Evolutionary conservation across 35 echinoderm and acorn worm species (phyloP), one percentile per base, ranked within the genome.

Genomic region (Strongylocentrotus purpuratus): DNA sequence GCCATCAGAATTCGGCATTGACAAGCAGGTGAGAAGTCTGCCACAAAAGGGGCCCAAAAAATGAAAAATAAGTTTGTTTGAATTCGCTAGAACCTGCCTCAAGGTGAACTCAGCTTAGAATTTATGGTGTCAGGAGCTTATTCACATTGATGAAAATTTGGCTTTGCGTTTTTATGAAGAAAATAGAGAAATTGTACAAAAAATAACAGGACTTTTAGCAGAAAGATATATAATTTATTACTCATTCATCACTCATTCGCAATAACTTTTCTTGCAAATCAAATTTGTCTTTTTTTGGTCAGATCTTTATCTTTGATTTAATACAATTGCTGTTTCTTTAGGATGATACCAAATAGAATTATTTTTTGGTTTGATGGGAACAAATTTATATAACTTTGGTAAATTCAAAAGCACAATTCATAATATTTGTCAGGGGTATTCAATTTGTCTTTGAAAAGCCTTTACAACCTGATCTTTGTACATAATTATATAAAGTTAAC

Each of bases 51-150:
- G 65, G 5, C 65, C 65, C 20, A 78, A 78, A 41, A 78, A 78
- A 78, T 78, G 65, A 78, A 78, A 78, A 78, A 78, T 78, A 78
- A 78, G 65, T 78, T 78, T 78, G 65, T 78, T 78, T 78, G 65
- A 78, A 78, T 78, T 22, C 65, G 17, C 28, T 28, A n/a, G 28
- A 78, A 78, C 20, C 5, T 78, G 65, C 65, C 65, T 78, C 65
- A 7, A 78, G 65, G 65, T 78, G 20, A 78, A 78, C 20, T 78
- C 25, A 28, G 65, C 65, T 78, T 78, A 28, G 65, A 78, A 78
- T 5, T 59, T 78, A 28, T 78, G 20, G 22, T 78, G 18, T 5
- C 28, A 6, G 20, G 65, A 78, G 20, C 65, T 78, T 78, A 78
- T 78, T 78, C 65, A 78, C 65, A 5, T 22, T 4, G 8, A 0